Percentiles rank a stretch among this genome's conserved stretches.
Conservation (phyloP, 2,888 invertebrate genomes). For the Brachyptera putata region DNA sequence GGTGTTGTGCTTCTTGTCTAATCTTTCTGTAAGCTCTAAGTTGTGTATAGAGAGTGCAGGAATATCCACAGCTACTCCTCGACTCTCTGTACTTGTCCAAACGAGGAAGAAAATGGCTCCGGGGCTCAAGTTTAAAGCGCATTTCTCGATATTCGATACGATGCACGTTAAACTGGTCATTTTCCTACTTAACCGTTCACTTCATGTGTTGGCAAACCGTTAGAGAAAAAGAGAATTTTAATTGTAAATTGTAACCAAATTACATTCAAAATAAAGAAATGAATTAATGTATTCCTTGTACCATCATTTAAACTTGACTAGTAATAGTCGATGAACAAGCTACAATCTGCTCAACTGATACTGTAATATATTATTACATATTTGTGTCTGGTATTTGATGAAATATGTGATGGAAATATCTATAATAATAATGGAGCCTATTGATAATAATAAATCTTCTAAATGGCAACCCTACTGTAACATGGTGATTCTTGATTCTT, state of each 20-base stretch:
- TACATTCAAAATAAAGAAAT: slow-evolving; percentile 33
- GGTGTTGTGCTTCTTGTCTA: background rate
- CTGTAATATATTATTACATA: no score
- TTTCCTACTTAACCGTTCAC: slow-evolving; percentile 18
- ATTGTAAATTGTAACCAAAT: slow-evolving; percentile 35
- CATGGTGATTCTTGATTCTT: no score
- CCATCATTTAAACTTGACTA: no score
- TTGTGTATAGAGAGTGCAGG: background rate
- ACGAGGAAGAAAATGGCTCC: slow-evolving; percentile 2
- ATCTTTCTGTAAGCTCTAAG: background rate
- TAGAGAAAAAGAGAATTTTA: slow-evolving; percentile 31
- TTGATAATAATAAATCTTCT: no score
- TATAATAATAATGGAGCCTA: no score
- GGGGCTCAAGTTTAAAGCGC: slow-evolving; percentile 9
- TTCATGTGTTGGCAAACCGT: slow-evolving; percentile 34
- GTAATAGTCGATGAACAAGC: no score
- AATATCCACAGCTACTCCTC: background rate
- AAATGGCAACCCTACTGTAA: no score
- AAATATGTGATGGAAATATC: no score
- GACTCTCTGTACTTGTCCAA: background rate
- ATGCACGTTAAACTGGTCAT: slow-evolving; percentile 7
- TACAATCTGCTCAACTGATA: no score
- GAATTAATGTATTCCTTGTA: slow-evolving; percentile 30
- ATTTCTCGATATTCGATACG: background rate
- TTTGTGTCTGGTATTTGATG: no score